phyloP scores from a whole-genome alignment of 2,888 invertebrate genomes.

The Caradrina kadenii region DNA sequence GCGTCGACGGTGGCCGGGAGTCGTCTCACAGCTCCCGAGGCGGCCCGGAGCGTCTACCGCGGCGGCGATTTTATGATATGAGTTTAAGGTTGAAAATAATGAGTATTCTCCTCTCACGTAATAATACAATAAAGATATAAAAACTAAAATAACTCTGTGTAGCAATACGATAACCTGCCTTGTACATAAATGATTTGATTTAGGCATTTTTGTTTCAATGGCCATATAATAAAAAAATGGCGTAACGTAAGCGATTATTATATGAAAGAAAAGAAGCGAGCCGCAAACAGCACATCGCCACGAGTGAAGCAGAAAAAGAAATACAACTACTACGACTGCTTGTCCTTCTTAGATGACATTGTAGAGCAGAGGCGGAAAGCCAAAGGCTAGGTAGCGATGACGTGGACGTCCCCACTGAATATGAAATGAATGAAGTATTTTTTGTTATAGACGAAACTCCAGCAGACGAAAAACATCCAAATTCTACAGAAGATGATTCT shows the following conservation, averaged over 20 bases:
- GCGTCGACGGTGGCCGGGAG: too few species aligned
- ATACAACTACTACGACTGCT: constrained; percentile 38
- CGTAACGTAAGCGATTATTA: constrained; percentile 59
- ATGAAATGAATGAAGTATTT: constrained; percentile 12
- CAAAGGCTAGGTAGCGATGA: constrained; percentile 3
- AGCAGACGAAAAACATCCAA: not conserved
- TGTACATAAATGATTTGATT: too few species aligned
- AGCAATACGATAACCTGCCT: too few species aligned
- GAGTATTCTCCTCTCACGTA: too few species aligned
- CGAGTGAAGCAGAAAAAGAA: constrained; percentile 24
- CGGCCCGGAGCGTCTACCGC: too few species aligned
- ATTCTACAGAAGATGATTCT: constrained; percentile 12
- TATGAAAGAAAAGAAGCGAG: constrained; percentile 45
- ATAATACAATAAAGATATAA: too few species aligned
- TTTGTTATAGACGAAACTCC: constrained; percentile 23
- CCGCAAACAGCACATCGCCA: not conserved
- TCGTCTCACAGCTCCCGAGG: too few species aligned
- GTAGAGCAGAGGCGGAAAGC: not conserved
- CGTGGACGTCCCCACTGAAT: not conserved
- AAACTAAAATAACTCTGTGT: too few species aligned
- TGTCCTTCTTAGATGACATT: constrained; percentile 41
- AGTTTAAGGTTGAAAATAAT: too few species aligned
- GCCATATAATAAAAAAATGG: constrained; percentile 49
- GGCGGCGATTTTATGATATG: too few species aligned
- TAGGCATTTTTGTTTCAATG: constrained; percentile 42